Percentiles rank a stretch among this genome's conserved stretches.
Evolutionary conservation across 2,888 invertebrate genomes (phyloP).

Genomic region (Caenorhabditis sinica): DNA sequence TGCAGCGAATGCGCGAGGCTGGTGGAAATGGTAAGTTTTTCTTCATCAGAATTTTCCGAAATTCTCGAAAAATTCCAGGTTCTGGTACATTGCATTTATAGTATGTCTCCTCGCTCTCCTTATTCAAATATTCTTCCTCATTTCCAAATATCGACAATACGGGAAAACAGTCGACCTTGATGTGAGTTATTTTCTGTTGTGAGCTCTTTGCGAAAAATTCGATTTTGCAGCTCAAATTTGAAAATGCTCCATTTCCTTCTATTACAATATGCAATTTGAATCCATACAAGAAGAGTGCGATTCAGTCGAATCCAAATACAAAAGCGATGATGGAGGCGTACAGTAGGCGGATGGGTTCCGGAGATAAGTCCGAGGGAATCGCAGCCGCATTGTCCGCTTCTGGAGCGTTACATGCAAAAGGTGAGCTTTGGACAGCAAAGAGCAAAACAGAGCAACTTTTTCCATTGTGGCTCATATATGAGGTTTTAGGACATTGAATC

Average conservation of each 20-base stretch:
- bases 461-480: too few species aligned
- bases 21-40: constrained; percentile 68
- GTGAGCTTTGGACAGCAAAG: constrained; percentile 8
- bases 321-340: constrained; percentile 81
- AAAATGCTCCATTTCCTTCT: constrained; percentile 83
- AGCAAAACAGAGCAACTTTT: background rate
- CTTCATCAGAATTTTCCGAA: background rate
- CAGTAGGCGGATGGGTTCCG: constrained; percentile 74
- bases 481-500: too few species aligned
- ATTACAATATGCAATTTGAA: constrained; percentile 83
- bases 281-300: constrained; percentile 82
- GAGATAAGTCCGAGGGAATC: constrained; percentile 78
- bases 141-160: constrained; percentile 78
- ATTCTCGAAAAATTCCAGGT: constrained; percentile 35
- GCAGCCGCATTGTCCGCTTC: constrained; percentile 69
- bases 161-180: constrained; percentile 83
- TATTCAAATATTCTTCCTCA: constrained; percentile 79
- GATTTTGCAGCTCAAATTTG: constrained; percentile 83
- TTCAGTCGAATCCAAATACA: constrained; percentile 78
- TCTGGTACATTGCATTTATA: constrained; percentile 81
- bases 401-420: constrained; percentile 58
- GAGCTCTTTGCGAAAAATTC: background rate
- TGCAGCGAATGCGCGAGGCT: constrained; percentile 78
- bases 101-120: constrained; percentile 75
- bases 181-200: constrained; percentile 70